These are phyloP conservation scores for Hyposoter dolosus DNA, from an alignment of 2,888 invertebrate genomes.

Conservation along the genomic window DNA sequence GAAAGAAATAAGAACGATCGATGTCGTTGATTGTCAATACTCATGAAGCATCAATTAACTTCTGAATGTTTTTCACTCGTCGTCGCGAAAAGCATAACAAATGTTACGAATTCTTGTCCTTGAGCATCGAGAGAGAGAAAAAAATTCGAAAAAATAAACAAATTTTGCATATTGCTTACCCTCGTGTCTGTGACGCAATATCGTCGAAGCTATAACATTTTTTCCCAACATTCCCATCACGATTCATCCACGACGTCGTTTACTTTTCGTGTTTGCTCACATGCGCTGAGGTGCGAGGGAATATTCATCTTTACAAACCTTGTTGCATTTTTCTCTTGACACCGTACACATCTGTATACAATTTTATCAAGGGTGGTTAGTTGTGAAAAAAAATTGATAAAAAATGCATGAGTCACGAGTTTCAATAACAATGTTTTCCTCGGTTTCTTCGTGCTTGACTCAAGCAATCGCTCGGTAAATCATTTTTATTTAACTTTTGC, in stretches of 20 bases:
- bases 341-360: neutral
- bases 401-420: constrained; percentile 4
- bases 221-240: constrained; percentile 55
- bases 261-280: constrained; percentile 74
- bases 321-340: constrained; percentile 19
- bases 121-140: neutral
- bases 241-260: constrained; percentile 67
- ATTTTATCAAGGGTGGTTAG: constrained; percentile 17
- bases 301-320: constrained; percentile 28
- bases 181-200: constrained; percentile 50
- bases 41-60: neutral
- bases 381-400: neutral
- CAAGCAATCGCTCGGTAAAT: neutral
- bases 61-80: neutral
- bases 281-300: constrained; percentile 70
- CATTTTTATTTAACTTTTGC: neutral
- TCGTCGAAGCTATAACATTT: constrained; percentile 70
- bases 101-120: constrained; percentile 6
- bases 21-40: neutral
- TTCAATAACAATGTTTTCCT: constrained; percentile 5
- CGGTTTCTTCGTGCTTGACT: neutral
- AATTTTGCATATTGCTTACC: constrained; percentile 14
- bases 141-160: neutral
- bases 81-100: constrained; percentile 3
- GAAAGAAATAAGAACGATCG: neutral